phyloP scores from a whole-genome alignment of 30 jellyfish, hydroid and myxozoan species.

The Haliclystus octoradiatus region DNA sequence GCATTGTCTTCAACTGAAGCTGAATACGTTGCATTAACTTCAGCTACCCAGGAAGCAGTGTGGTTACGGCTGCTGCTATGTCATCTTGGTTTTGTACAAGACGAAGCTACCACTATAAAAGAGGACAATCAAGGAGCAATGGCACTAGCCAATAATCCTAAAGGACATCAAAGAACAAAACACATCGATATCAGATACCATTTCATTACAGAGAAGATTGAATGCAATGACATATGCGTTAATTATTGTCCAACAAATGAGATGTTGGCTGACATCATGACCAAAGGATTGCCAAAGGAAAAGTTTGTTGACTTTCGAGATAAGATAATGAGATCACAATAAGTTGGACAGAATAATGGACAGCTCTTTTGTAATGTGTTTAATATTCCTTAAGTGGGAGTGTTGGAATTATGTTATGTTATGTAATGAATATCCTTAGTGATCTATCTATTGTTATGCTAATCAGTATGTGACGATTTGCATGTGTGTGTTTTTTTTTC shows the following conservation, averaged over 20 bases:
- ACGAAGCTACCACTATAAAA: background rate
- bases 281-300: too few species aligned
- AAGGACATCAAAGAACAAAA: background rate
- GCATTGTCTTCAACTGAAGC: slow-evolving; percentile 14
- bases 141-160: background rate
- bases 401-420: too few species aligned
- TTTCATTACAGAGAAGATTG: slow-evolving; percentile 25
- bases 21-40: background rate
- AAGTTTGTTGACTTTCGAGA: too few species aligned
- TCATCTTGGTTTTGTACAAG: slow-evolving; percentile 6
- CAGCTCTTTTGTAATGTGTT: too few species aligned
- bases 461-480: too few species aligned
- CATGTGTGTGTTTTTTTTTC: too few species aligned
- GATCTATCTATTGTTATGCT: too few species aligned
- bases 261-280: slow-evolving; percentile 17
- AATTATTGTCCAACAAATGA: slow-evolving; percentile 21
- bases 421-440: too few species aligned
- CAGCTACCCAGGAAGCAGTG: slow-evolving; percentile 11
- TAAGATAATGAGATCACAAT: too few species aligned
- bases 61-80: slow-evolving; percentile 19
- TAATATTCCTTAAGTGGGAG: too few species aligned
- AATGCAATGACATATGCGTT: slow-evolving; percentile 13
- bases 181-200: slow-evolving; percentile 41
- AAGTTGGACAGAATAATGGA: too few species aligned
- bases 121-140: slow-evolving; percentile 8